Evolutionary conservation across 2,113 vertebrate genomes (phyloP), one percentile per base, ranked within the genome.

Genomic region (Ascaphus truei): DNA sequence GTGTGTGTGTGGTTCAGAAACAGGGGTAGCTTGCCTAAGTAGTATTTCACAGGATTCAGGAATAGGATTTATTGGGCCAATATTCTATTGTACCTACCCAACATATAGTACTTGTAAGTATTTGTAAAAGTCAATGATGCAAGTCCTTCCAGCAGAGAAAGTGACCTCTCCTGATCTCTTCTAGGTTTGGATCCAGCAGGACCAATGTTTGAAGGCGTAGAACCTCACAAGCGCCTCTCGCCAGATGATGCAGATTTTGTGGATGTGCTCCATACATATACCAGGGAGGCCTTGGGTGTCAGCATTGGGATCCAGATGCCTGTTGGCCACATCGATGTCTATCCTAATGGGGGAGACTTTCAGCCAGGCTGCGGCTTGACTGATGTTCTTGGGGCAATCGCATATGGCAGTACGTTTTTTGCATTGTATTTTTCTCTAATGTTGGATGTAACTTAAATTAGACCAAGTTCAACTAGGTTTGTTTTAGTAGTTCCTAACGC

Each of bases 301-400:
- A 98, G 96, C 85, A 98, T 98, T 8, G 97, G 97, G 3, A 98
- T 99, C 73, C 91, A 95, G 84, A 94, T 93, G 90, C 94, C 96
- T 0, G 90, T 99, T 27, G 97, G 97, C 1, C 93, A 99, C 50
- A 80, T 99, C 1, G 97, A 99, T 61, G 89, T 99, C 77, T 99
- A 99, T 68, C 97, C 97, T 66, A 99, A 98, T 0, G 94, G 94
- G 0, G 97, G 96, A 1, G 94, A 97, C 3, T 92, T 92, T 72
- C 97, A 99, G 80, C 97, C 97, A 0, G 97, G 97, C 33, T 99
- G 97, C 41, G 81, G 87, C 0, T 72, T 98, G 7, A 81, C 85
- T 0, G 93, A 98, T 0, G 79, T 98, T 62, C 61, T 98, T 71
- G 84, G 91, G 37, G 81, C 92, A 0, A 81, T 92, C 5, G 89